Percentiles rank a stretch among this genome's conserved stretches.
Evolutionary conservation across 2,113 vertebrate species (phyloP).

Genomic region (Paradoxurus hermaphroditus): DNA sequence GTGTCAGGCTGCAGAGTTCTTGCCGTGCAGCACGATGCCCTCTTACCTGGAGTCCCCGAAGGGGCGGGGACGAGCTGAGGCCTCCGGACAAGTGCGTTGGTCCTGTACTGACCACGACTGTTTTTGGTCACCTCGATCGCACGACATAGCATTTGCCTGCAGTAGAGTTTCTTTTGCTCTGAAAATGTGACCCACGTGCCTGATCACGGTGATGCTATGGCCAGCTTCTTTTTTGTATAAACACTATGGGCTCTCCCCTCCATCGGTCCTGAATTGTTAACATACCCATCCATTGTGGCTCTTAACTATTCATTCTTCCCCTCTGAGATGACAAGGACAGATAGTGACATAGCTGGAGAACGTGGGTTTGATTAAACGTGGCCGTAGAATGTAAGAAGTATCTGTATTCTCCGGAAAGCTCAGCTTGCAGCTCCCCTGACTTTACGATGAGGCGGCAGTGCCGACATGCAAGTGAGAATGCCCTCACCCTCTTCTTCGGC

Average conservation of each 20-base stretch:
- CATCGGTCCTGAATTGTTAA: neutral
- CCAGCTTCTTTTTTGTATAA: neutral
- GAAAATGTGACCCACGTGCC: neutral
- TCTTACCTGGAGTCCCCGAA: neutral
- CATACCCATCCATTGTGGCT: neutral
- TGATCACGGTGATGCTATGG: neutral
- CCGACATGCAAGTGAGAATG: neutral
- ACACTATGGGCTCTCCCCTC: neutral
- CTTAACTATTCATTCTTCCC: neutral
- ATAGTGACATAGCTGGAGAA: neutral
- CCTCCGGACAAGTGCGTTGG: neutral
- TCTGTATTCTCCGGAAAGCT: neutral
- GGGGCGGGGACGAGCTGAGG: neutral
- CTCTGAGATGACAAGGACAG: neutral
- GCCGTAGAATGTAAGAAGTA: neutral
- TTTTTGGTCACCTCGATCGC: neutral
- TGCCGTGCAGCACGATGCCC: neutral
- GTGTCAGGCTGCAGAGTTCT: neutral
- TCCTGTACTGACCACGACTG: neutral
- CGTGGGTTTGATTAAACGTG: neutral
- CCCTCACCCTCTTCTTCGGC: neutral
- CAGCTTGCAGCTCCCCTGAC: neutral
- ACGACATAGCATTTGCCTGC: neutral
- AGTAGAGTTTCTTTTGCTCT: neutral
- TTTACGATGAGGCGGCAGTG: neutral